Evolutionary conservation across 35 echinoderm and acorn worm species (phyloP), one percentile per base, ranked within the genome.

Genomic region (Chiridota heheva): DNA sequence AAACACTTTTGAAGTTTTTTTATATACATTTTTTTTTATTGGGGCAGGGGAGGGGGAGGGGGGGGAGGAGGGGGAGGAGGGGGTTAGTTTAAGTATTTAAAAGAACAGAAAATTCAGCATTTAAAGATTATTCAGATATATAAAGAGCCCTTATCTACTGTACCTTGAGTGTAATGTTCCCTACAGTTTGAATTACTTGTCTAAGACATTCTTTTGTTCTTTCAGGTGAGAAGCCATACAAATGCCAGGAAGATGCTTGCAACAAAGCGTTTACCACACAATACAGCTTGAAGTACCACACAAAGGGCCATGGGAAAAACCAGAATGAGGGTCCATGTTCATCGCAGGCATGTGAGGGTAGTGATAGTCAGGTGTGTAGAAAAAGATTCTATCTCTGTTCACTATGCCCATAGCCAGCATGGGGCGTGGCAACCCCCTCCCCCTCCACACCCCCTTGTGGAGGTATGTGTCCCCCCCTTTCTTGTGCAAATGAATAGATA

Each of bases 231-330:
- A 98, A 98, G 67, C 95, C 95, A 2, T 98, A 84, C 67, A 57
- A 62, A 5, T 98, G 95, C 79, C 15, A 44, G 10, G 77, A 98
- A 44, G 60, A 85, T 69, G 95, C 89, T 3, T 98, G 95, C 51
- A 80, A 77, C 39, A 81, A 67, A 66, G 63, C 95, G 43, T 98
- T 98, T 87, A 87, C 89, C 44, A 98, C 95, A 7, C 88, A 98
- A 27, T 98, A 98, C 58, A 98, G 95, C 45, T 81, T 98, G 7
- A 98, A 98, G 62, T 91, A 86, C 42, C 95, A 98, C 36, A 38
- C 72, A 44, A 91, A 81, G 73, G 81, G 85, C 1, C 95, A 97
- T 35, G 58, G 60, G 58, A 78, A 60, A 37, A 31, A 16, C 1
- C 10, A 73, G 16, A 24, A 63, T 1, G 16, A 32, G 70, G 6